phyloP scores from a whole-genome alignment of 2,797 vertebrate genomes.

The Cheirogaleus major region DNA sequence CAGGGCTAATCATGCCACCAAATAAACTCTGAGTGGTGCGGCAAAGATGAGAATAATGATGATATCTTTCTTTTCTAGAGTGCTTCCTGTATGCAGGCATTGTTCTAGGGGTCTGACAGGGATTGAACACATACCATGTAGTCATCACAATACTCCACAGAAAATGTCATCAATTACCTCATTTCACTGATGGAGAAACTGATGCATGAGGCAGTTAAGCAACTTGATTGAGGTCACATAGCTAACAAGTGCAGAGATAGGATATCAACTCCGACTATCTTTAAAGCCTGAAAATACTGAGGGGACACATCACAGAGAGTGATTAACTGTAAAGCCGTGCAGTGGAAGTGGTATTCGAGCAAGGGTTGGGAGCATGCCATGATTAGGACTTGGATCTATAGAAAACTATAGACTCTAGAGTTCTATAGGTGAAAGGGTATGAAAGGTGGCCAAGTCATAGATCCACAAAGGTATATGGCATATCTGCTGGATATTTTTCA shows the following conservation, averaged over 20 bases:
- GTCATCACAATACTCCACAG: neutral
- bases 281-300: neutral
- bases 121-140: neutral
- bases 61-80: neutral
- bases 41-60: accelerated
- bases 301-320: neutral
- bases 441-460: neutral
- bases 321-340: neutral
- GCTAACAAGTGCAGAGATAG: neutral
- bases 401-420: neutral
- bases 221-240: neutral
- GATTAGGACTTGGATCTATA: neutral
- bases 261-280: neutral
- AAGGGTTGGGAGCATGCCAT: neutral
- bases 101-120: neutral
- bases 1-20: neutral
- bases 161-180: neutral
- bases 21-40: neutral
- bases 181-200: neutral
- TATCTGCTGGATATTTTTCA: neutral
- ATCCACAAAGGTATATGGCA: neutral
- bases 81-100: neutral
- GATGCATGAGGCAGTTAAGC: neutral
- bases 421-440: neutral
- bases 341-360: neutral